These are phyloP conservation scores for Myotis planiceps DNA, from an alignment of 2,797 vertebrate genomes.

Conservation along the genomic window DNA sequence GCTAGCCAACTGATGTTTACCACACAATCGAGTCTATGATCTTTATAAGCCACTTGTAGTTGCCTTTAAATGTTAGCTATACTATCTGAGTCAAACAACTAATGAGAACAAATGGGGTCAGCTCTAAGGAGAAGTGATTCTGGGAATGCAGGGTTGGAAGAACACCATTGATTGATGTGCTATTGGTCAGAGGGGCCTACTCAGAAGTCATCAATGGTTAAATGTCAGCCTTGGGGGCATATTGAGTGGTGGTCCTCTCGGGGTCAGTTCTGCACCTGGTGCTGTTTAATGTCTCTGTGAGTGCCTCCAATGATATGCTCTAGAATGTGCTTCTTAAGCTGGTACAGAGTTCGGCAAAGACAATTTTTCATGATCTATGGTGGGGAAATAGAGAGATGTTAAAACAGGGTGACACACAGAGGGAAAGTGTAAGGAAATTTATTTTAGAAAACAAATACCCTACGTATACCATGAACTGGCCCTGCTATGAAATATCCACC, in stretches of 20 bases:
- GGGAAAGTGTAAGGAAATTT: not conserved
- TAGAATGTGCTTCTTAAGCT: slow-evolving; percentile 3
- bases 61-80: slow-evolving; percentile 35
- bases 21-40: not conserved
- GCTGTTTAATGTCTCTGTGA: slow-evolving; percentile 57
- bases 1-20: not conserved
- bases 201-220: slow-evolving; percentile 77
- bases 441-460: slow-evolving; percentile 2
- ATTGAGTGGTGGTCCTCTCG: slow-evolving; percentile 65
- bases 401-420: not conserved
- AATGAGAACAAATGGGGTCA: slow-evolving; percentile 57
- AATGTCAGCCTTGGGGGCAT: slow-evolving; percentile 76
- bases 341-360: not conserved
- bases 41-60: not conserved
- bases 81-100: slow-evolving; percentile 5
- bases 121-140: slow-evolving; percentile 53
- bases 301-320: slow-evolving; percentile 18
- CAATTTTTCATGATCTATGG: not conserved
- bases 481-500: not conserved
- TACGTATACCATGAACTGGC: not conserved
- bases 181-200: slow-evolving; percentile 64
- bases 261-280: slow-evolving; percentile 69
- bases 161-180: slow-evolving; percentile 66
- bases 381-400: not conserved
- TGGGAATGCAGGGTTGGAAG: not conserved